phyloP scores from a whole-genome alignment of 1,140 invertebrate species.

The Tachypleus tridentatus region DNA sequence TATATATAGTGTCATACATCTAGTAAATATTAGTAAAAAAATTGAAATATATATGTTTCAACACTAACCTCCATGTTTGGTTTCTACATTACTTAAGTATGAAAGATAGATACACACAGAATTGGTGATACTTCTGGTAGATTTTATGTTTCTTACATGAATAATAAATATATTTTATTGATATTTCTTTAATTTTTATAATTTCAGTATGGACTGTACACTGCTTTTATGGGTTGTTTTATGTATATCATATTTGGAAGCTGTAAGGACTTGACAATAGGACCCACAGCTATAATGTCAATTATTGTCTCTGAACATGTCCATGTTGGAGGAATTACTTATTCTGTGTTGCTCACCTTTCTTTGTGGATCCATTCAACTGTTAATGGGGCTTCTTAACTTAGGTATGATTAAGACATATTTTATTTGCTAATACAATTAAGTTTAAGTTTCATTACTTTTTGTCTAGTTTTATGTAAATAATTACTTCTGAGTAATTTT shows the following conservation, averaged over 20 bases:
- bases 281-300: conserved; percentile 74
- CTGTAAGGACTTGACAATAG: conserved; percentile 80
- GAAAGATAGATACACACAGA: no score
- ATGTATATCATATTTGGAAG: conserved; percentile 83
- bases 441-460: background rate
- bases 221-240: conserved; percentile 80
- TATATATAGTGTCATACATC: no score
- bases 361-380: conserved; percentile 61
- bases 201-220: conserved; percentile 68
- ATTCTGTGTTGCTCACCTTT: conserved; percentile 65
- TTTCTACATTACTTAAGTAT: no score
- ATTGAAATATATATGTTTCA: no score
- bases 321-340: conserved; percentile 51
- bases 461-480: no score
- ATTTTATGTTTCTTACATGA: no score
- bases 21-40: no score
- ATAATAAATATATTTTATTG: no score
- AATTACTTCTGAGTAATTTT: no score
- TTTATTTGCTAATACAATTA: background rate
- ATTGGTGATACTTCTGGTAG: no score
- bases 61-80: no score
- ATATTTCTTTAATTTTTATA: background rate
- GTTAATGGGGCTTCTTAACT: conserved; percentile 58
- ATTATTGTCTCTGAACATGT: conserved; percentile 62
- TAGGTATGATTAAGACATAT: conserved; percentile 36